Percentiles rank a stretch among this genome's conserved stretches.
These are phyloP conservation scores for Denticeps clupeoides DNA, from an alignment of 2,797 vertebrate genomes.

Conservation along the genomic window DNA sequence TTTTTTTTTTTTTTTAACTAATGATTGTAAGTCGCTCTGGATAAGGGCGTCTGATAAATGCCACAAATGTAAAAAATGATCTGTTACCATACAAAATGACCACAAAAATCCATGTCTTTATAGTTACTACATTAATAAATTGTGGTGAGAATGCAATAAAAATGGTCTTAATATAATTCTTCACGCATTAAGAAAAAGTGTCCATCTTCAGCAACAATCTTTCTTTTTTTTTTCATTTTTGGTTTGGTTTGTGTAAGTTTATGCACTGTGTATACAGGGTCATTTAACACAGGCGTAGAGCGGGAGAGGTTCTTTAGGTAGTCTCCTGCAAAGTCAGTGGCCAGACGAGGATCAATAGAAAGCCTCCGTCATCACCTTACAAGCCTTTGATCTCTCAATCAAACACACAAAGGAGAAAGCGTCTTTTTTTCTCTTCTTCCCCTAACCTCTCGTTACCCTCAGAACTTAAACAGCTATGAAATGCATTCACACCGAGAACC, in stretches of 20 bases:
- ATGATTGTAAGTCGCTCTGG: neutral
- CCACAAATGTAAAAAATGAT: too few species aligned
- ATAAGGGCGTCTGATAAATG: too few species aligned
- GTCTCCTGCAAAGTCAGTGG: neutral
- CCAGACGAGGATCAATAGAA: conserved; percentile 23
- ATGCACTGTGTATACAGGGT: too few species aligned
- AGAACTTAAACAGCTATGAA: conserved; percentile 35
- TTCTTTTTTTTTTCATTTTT: too few species aligned
- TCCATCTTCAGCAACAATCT: neutral
- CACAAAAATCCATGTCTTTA: too few species aligned
- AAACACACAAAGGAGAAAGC: conserved; percentile 34
- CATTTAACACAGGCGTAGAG: too few species aligned
- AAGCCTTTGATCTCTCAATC: conserved; percentile 49
- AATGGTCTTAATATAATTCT: neutral
- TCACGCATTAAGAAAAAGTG: neutral
- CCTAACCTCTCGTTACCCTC: conserved; percentile 23
- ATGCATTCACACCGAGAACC: conserved; percentile 22
- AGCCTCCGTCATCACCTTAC: conserved; percentile 28
- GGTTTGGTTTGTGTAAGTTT: too few species aligned
- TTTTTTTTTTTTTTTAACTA: too few species aligned
- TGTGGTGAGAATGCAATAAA: neutral
- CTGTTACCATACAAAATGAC: too few species aligned
- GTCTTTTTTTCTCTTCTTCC: too few species aligned
- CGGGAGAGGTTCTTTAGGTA: too few species aligned
- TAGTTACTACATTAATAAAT: too few species aligned